Conservation (phyloP, 2,113 vertebrate species). For the Cheilinus undulatus region DNA sequence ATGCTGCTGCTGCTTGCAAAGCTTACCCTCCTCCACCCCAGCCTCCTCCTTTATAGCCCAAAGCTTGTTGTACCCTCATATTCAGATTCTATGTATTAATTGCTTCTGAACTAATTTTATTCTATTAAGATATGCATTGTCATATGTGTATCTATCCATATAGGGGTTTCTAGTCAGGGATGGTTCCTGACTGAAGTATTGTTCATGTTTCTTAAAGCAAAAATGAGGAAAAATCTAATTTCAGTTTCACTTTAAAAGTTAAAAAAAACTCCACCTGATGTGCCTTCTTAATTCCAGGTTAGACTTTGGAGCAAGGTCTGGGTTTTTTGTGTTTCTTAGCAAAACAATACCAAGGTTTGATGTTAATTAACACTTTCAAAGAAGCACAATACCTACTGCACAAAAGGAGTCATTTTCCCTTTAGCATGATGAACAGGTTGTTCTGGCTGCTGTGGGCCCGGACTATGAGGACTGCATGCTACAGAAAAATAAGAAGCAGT, state of each 20-base stretch:
- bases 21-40: no score
- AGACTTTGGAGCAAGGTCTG: not conserved
- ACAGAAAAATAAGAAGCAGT: constrained; percentile 5
- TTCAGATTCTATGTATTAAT: no score
- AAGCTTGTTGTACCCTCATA: no score
- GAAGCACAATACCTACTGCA: not conserved
- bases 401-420: not conserved
- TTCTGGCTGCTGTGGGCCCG: not conserved
- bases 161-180: no score
- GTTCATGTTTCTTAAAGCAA: no score
- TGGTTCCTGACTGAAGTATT: no score
- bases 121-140: no score
- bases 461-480: not conserved
- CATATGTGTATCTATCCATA: no score
- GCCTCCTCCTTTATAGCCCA: no score
- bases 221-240: not conserved
- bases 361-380: not conserved
- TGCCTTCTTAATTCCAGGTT: not conserved
- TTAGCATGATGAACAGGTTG: not conserved
- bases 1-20: no score
- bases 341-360: not conserved
- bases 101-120: no score
- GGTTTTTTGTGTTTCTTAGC: not conserved
- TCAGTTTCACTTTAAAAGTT: not conserved
- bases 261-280: not conserved